phyloP scores from a whole-genome alignment of 2,888 invertebrate genomes.

The Drosophila meridionalis region DNA sequence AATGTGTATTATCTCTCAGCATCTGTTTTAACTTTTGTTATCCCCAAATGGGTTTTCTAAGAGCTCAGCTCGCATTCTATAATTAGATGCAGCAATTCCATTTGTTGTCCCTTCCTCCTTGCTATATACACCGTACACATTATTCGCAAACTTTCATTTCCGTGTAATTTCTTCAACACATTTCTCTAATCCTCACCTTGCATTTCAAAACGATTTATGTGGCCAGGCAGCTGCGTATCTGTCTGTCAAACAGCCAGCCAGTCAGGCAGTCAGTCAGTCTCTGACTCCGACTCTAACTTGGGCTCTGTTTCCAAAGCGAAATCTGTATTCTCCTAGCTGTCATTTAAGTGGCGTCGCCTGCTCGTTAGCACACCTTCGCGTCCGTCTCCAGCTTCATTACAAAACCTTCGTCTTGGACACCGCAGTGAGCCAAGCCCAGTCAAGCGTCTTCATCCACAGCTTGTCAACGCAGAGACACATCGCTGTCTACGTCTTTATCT shows the following conservation, averaged over 20 bases:
- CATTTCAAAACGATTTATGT: constrained; percentile 74
- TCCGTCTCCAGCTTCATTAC: constrained; percentile 16
- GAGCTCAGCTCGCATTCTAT: constrained; percentile 22
- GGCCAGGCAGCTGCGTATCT: constrained; percentile 53
- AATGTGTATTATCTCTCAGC: constrained; percentile 8
- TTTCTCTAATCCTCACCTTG: constrained; percentile 76
- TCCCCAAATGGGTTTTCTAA: constrained; percentile 8
- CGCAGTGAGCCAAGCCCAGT: constrained; percentile 31
- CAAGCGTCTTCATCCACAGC: constrained; percentile 59
- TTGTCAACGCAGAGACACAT: constrained; percentile 56
- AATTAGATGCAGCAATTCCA: constrained; percentile 23
- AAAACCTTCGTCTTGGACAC: constrained; percentile 31
- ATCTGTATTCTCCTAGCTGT: constrained; percentile 60
- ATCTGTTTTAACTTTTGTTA: constrained; percentile 2
- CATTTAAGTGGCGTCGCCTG: constrained; percentile 76
- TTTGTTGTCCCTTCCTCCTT: not conserved
- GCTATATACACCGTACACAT: constrained; percentile 38
- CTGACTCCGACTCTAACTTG: not conserved
- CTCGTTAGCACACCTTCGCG: constrained; percentile 71
- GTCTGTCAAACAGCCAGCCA: constrained; percentile 16
- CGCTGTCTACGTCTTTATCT: constrained; percentile 49
- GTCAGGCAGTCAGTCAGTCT: not conserved
- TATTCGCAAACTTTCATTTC: constrained; percentile 67
- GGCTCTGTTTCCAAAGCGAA: constrained; percentile 18
- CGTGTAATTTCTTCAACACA: constrained; percentile 62